These are phyloP conservation scores for Penaeus chinensis DNA, from an alignment of 1,140 invertebrate species.

Conservation along the genomic window DNA sequence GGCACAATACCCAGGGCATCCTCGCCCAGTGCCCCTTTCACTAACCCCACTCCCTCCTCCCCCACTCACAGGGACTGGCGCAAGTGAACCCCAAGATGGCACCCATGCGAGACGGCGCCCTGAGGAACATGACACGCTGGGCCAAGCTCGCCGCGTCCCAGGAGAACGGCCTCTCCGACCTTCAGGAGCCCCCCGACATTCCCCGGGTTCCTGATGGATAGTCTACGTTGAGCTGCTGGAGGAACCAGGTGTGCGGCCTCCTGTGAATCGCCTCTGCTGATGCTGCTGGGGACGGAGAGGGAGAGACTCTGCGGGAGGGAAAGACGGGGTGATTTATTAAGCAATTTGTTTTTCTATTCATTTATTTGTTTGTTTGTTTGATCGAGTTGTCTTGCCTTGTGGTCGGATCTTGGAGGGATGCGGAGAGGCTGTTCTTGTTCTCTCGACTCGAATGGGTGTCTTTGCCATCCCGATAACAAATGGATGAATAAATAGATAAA, in stretches of 20 bases:
- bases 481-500: too few relatives aligned
- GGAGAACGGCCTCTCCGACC: constrained; percentile 27
- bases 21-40: not conserved
- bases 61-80: constrained; percentile 64
- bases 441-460: too few relatives aligned
- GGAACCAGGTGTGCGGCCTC: constrained; percentile 50
- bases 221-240: constrained; percentile 57
- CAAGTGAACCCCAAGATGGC: constrained; percentile 69
- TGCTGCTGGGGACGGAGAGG: not conserved
- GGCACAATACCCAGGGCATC: too few relatives aligned
- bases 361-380: too few relatives aligned
- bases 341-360: too few relatives aligned
- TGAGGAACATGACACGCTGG: constrained; percentile 69
- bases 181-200: constrained; percentile 23
- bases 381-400: too few relatives aligned
- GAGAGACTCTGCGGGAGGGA: not conserved
- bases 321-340: not conserved
- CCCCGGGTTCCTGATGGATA: constrained; percentile 48
- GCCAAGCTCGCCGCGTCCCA: constrained; percentile 62
- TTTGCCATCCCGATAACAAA: too few relatives aligned
- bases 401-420: too few relatives aligned
- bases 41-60: constrained; percentile 35
- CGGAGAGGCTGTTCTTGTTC: too few relatives aligned
- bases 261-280: constrained; percentile 12
- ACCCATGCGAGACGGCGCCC: constrained; percentile 69